Evolutionary conservation across 2,113 vertebrate genomes (phyloP).

Genomic region (Elachura formosa): DNA sequence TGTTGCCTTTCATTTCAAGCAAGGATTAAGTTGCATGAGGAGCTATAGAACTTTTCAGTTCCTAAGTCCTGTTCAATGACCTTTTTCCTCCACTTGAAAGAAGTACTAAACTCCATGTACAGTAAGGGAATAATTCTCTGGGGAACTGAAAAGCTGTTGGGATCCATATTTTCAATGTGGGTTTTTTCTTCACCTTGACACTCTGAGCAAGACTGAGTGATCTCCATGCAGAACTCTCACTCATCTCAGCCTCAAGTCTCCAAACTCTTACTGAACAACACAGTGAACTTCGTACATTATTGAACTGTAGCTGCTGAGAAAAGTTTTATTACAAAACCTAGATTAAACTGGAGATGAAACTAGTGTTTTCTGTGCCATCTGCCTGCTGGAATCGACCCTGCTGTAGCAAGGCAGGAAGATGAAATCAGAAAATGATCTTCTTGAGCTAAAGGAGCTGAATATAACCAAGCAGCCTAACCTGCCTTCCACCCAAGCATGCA

Average conservation of each 20-base stretch:
- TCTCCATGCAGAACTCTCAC: neutral
- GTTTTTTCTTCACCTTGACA: neutral
- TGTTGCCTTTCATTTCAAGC: neutral
- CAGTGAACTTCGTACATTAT: neutral
- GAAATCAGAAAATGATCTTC: neutral
- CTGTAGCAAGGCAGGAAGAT: neutral
- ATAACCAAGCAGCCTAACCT: neutral
- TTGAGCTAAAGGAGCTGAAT: neutral
- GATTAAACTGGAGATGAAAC: constrained; percentile 7
- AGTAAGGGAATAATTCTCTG: neutral
- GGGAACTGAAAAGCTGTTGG: neutral
- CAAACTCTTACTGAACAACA: neutral
- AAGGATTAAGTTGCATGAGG: neutral
- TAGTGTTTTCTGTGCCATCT: neutral
- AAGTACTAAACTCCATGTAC: neutral
- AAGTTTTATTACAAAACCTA: neutral
- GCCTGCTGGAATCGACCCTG: neutral
- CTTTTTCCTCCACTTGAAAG: neutral
- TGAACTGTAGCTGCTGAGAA: neutral
- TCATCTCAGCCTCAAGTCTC: neutral
- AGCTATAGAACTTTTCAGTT: neutral
- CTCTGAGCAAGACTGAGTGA: neutral
- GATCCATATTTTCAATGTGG: neutral
- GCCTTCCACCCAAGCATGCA: neutral
- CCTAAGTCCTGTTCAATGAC: neutral